These are phyloP conservation scores for Liodrosophila aerea DNA, from an alignment of 2,888 invertebrate species.

Conservation along the genomic window DNA sequence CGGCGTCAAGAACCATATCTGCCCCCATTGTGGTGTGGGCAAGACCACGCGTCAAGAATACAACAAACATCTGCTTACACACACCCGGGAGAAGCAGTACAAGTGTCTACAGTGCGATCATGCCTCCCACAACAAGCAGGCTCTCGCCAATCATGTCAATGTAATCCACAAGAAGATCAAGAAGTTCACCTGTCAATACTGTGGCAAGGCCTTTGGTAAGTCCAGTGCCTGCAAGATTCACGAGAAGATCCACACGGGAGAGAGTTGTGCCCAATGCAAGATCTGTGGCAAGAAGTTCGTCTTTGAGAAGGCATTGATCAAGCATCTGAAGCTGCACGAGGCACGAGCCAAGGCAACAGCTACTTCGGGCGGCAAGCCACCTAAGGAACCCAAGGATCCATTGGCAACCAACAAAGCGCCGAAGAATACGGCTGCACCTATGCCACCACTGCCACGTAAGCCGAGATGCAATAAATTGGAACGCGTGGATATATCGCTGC, in stretches of 20 bases:
- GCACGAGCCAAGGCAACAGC: conserved; percentile 42
- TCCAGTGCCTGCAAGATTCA: conserved; percentile 77
- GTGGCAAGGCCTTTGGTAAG: conserved; percentile 79
- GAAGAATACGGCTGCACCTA: not conserved
- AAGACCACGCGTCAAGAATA: conserved; percentile 80
- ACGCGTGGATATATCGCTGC: conserved; percentile 76
- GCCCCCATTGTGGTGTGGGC: conserved; percentile 80
- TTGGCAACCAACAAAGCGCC: too few species aligned
- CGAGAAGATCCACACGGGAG: conserved; percentile 77
- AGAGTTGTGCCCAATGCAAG: conserved; percentile 78
- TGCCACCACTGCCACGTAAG: conserved; percentile 13
- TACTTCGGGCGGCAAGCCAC: conserved; percentile 7
- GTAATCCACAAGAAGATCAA: conserved; percentile 79
- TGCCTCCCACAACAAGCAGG: conserved; percentile 77
- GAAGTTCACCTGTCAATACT: conserved; percentile 78
- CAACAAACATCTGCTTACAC: conserved; percentile 79
- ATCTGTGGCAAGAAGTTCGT: conserved; percentile 77
- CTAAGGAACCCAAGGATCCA: conserved; percentile 22
- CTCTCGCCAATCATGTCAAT: conserved; percentile 75
- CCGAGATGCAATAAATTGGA: conserved; percentile 66
- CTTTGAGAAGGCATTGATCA: conserved; percentile 76
- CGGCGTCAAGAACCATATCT: conserved; percentile 80
- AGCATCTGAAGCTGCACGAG: conserved; percentile 78
- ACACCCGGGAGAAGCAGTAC: conserved; percentile 79
- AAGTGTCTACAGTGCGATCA: conserved; percentile 77